A percentile compares a stretch with the other conserved stretches of the same genome.
Evolutionary conservation across 2,888 invertebrate genomes (phyloP).

Genomic region (Ariolimax columbianus): DNA sequence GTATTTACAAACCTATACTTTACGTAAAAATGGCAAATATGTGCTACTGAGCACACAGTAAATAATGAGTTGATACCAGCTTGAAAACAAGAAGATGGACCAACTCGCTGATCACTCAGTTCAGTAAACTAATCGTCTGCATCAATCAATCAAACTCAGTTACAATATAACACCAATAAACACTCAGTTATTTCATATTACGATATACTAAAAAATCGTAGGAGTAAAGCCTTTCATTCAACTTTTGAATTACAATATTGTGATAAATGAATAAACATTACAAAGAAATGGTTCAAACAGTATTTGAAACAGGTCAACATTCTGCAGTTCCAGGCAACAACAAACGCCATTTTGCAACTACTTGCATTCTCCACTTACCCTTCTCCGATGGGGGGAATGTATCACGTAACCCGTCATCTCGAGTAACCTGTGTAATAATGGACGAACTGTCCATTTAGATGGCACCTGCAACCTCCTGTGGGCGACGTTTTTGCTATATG

Average conservation of each 20-base stretch:
- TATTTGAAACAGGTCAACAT: background rate
- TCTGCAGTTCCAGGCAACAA: background rate
- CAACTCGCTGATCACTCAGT: too few species aligned
- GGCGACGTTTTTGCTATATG: constrained; percentile 60
- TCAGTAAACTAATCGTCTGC: too few species aligned
- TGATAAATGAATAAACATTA: background rate
- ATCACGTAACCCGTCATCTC: constrained; percentile 97
- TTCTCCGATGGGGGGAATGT: constrained; percentile 91
- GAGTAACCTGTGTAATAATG: constrained; percentile 98
- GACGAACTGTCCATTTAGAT: constrained; percentile 92
- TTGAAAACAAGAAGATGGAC: too few species aligned
- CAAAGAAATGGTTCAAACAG: too few species aligned
- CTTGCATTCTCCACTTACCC: constrained; percentile 83
- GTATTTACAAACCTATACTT: too few species aligned
- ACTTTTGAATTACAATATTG: background rate
- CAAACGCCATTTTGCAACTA: constrained; percentile 67
- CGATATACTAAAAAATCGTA: background rate
- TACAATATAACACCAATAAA: too few species aligned
- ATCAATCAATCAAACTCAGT: too few species aligned
- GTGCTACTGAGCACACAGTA: too few species aligned
- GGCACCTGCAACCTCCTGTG: constrained; percentile 56
- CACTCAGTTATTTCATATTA: background rate
- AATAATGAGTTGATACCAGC: too few species aligned
- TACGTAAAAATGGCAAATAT: too few species aligned
- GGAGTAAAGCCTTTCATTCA: too few species aligned